phyloP scores from a whole-genome alignment of 2,113 vertebrate species.

The Australoheros scitulus region DNA sequence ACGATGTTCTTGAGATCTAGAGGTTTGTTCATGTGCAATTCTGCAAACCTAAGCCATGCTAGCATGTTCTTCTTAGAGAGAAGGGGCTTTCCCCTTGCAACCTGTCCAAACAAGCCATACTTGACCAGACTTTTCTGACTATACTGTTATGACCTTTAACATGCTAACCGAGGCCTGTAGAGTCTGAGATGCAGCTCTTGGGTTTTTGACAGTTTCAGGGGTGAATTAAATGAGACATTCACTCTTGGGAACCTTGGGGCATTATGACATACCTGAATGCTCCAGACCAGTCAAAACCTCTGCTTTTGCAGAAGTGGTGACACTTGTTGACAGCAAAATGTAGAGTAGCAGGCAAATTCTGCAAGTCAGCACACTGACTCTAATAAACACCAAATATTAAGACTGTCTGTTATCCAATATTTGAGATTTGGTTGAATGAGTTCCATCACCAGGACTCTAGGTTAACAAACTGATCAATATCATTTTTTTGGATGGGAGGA shows the following conservation, averaged over 20 bases:
- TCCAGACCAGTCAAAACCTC: not conserved
- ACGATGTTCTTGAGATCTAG: not conserved
- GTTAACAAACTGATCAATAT: conserved; percentile 68
- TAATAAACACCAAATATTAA: not conserved
- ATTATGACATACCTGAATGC: not conserved
- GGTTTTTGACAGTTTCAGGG: not conserved
- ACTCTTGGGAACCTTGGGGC: not conserved
- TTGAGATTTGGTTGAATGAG: conserved; percentile 9
- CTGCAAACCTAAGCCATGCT: not conserved
- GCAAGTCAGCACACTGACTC: not conserved
- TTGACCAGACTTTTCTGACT: not conserved
- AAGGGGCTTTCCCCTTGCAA: not conserved
- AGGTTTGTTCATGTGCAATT: not conserved
- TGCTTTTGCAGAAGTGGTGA: not conserved
- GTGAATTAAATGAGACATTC: not conserved
- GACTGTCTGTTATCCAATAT: not conserved
- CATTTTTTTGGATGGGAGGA: conserved; percentile 10
- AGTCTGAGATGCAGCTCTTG: accelerated
- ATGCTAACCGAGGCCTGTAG: not conserved
- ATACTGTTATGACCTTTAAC: not conserved
- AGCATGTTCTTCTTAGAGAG: not conserved
- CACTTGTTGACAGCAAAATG: not conserved
- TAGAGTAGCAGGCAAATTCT: not conserved
- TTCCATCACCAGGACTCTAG: not conserved
- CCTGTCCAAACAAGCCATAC: not conserved